phyloP scores from a whole-genome alignment of 2,797 vertebrate species.

The Sorex maritimensis region DNA sequence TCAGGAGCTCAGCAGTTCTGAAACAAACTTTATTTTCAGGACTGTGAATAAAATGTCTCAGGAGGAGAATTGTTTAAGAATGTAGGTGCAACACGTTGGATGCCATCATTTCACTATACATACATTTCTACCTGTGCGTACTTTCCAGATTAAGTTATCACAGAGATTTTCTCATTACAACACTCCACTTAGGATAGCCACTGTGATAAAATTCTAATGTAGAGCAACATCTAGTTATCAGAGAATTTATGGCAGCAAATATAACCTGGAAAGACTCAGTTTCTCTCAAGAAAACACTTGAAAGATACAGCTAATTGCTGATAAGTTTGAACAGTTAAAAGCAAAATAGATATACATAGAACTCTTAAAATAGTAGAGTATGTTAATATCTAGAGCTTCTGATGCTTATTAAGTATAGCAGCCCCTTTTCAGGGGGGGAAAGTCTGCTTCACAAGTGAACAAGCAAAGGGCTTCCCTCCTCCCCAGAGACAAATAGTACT shows the following conservation, averaged over 20 bases:
- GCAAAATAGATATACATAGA: not conserved
- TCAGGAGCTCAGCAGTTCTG: not conserved
- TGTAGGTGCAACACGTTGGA: not conserved
- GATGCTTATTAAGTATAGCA: too few relatives aligned
- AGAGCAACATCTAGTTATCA: not conserved
- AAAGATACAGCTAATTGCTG: not conserved
- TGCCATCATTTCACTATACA: not conserved
- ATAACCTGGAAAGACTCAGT: not conserved
- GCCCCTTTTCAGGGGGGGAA: too few relatives aligned
- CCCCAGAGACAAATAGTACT: too few relatives aligned
- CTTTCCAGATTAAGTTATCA: not conserved
- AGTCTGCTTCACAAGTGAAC: too few relatives aligned
- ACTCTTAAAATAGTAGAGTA: not conserved
- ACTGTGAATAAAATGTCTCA: not conserved
- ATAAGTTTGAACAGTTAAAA: not conserved
- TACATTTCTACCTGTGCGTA: too few relatives aligned
- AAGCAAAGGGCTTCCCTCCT: too few relatives aligned
- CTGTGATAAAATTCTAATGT: not conserved
- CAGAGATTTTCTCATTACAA: rapidly evolving
- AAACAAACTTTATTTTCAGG: not conserved
- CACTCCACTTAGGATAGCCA: not conserved
- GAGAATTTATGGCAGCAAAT: not conserved
- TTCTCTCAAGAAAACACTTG: not conserved
- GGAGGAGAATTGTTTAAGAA: not conserved
- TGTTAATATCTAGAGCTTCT: too few relatives aligned